These are phyloP conservation scores for Simalia tracyae DNA, from an alignment of 2,797 vertebrate species.

Conservation along the genomic window DNA sequence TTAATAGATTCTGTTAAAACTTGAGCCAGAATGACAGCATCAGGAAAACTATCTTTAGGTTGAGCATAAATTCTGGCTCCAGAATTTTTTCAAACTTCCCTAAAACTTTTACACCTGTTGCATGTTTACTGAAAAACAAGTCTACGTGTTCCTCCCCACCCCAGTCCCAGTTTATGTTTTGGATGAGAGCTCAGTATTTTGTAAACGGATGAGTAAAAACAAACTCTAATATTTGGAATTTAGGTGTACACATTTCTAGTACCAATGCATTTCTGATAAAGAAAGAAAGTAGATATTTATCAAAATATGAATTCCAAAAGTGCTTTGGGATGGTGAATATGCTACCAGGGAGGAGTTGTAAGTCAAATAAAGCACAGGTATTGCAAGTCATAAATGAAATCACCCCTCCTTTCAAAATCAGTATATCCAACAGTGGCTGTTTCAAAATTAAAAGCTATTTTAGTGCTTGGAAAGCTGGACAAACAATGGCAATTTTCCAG, in stretches of 20 bases:
- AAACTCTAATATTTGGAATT: neutral
- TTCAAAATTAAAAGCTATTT: constrained; percentile 7
- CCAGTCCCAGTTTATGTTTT: neutral
- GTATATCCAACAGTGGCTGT: neutral
- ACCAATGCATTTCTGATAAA: neutral
- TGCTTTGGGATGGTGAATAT: neutral
- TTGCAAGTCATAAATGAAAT: constrained; percentile 3
- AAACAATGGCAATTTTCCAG: neutral
- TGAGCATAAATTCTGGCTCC: no score
- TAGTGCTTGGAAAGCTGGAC: constrained; percentile 6
- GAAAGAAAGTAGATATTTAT: neutral
- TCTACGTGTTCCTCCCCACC: neutral
- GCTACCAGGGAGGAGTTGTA: neutral
- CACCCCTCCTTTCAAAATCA: constrained; percentile 19
- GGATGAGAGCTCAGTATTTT: neutral
- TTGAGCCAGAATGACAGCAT: neutral
- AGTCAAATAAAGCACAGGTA: neutral
- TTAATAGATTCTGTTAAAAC: neutral
- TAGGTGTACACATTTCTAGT: neutral
- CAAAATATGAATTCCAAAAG: neutral
- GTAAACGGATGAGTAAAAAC: no score
- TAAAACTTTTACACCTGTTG: neutral
- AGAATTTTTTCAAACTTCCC: neutral
- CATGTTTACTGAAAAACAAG: neutral
- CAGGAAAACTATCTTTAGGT: neutral